These are phyloP conservation scores for Xiphophorus hellerii DNA, from an alignment of 2,113 vertebrate genomes.

Conservation along the genomic window DNA sequence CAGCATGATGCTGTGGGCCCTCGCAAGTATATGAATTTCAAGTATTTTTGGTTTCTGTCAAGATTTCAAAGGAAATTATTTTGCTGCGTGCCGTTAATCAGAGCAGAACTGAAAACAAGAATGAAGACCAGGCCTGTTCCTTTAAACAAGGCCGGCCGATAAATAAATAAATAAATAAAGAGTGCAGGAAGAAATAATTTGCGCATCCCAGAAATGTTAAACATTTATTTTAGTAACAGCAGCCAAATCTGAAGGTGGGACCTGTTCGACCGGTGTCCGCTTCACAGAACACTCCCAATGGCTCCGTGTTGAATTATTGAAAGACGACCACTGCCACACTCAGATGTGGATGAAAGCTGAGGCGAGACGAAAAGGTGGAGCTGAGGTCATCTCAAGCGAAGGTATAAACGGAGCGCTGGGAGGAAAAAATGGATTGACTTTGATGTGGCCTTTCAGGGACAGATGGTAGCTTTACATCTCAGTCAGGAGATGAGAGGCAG, in stretches of 20 bases:
- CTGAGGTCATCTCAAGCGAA: slow-evolving; percentile 44
- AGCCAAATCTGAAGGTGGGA: neutral
- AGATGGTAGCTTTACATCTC: slow-evolving; percentile 41
- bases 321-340: slow-evolving; percentile 35
- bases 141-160: neutral
- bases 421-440: slow-evolving; percentile 28
- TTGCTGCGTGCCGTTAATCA: neutral
- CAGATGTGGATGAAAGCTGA: slow-evolving; percentile 68
- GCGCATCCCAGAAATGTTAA: neutral
- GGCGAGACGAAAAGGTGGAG: slow-evolving; percentile 41
- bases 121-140: neutral
- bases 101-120: neutral
- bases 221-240: neutral
- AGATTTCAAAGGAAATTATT: neutral
- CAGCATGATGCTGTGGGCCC: too few species aligned
- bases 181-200: neutral
- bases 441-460: slow-evolving; percentile 56
- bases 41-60: neutral
- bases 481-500: slow-evolving; percentile 31
- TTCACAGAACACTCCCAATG: slow-evolving; percentile 10
- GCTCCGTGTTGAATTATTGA: slow-evolving; percentile 56
- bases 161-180: neutral
- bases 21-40: too few species aligned
- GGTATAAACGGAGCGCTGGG: slow-evolving; percentile 24
- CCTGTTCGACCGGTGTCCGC: neutral